Evolutionary conservation across 2,113 vertebrate species (phyloP), one percentile per base, ranked within the genome.

Genomic region (Scytalopus superciliaris): DNA sequence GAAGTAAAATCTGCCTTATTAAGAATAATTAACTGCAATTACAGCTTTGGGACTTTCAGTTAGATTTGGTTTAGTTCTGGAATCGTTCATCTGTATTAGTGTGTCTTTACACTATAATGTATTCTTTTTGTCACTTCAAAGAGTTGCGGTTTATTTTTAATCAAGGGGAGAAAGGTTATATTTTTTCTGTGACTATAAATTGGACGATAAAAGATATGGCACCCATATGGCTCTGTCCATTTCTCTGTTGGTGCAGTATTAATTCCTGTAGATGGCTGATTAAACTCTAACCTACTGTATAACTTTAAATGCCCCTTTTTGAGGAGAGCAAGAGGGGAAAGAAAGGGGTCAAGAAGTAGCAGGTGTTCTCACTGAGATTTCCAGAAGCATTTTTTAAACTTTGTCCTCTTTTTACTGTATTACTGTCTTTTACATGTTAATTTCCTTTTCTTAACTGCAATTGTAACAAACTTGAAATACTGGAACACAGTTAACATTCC

Each of bases 401-500:
- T 62, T 44, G 22, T 75, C 9, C 6, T 35, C 5, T 74, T 79
- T 73, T 88, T 84, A 73, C 27, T 80, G 21, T 86, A 22, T 86
- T 77, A 17, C 8, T 80, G 55, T 45, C 35, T 90, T 5, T 72
- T 82, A 87, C 19, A 5, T 55, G 37, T 91, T 64, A 59, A 50
- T 40, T 91, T 64, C 22, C 8, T 69, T 88, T 90, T 66, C 24
- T 67, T 89, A 75, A 60, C 28, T 81, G 31, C 23, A 70, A 42
- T 42, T 84, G 44, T 76, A 62, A 90, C 68, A 42, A 62, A 91
- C 50, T 57, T 83, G 63, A 96, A 91, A 45, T 93, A 57, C 72
- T 81, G 88, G 74, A 86, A 70, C 15, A 49, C 5, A 6, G 12
- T 85, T 84, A 87, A 83, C 63, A 64, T 95, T 97, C 88, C 86